These are phyloP conservation scores for Halocynthia aurantium DNA, from an alignment of 23 tunicate species.

Conservation along the genomic window DNA sequence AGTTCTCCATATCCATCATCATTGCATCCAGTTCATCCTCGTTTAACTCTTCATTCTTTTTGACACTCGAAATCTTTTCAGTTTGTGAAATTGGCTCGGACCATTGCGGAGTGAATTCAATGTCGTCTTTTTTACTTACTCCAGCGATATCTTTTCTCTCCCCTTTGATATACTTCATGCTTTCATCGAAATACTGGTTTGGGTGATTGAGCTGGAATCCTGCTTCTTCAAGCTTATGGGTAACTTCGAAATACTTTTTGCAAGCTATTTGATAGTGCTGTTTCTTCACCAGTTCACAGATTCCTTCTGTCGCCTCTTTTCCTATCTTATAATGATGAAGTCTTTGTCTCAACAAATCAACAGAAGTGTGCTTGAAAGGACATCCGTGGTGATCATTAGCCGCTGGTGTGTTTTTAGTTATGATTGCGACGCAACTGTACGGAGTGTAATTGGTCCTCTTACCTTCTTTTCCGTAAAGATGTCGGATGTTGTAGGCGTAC, in stretches of 20 bases:
- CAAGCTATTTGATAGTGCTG: slow-evolving; percentile 94
- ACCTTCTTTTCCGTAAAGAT: slow-evolving; percentile 88
- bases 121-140: slow-evolving; percentile 9
- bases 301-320: slow-evolving; percentile 60
- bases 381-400: slow-evolving; percentile 92
- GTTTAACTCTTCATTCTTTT: not conserved
- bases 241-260: slow-evolving; percentile 73
- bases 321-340: slow-evolving; percentile 47
- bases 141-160: slow-evolving; percentile 1
- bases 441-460: slow-evolving; percentile 87
- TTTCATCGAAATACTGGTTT: slow-evolving; percentile 88
- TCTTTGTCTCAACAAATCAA: slow-evolving; percentile 66
- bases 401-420: slow-evolving; percentile 74
- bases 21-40: slow-evolving; percentile 19
- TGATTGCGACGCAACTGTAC: slow-evolving; percentile 86
- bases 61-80: not conserved
- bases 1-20: slow-evolving; percentile 11
- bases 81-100: slow-evolving; percentile 8
- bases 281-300: slow-evolving; percentile 55
- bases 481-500: slow-evolving; percentile 83
- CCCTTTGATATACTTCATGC: slow-evolving; percentile 65
- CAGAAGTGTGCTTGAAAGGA: slow-evolving; percentile 82
- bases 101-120: slow-evolving; percentile 44
- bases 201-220: slow-evolving; percentile 90
- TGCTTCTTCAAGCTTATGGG: slow-evolving; percentile 63